These are phyloP conservation scores for Macrostomum cliftonense DNA, from an alignment of 2,888 invertebrate species.

Conservation along the genomic window DNA sequence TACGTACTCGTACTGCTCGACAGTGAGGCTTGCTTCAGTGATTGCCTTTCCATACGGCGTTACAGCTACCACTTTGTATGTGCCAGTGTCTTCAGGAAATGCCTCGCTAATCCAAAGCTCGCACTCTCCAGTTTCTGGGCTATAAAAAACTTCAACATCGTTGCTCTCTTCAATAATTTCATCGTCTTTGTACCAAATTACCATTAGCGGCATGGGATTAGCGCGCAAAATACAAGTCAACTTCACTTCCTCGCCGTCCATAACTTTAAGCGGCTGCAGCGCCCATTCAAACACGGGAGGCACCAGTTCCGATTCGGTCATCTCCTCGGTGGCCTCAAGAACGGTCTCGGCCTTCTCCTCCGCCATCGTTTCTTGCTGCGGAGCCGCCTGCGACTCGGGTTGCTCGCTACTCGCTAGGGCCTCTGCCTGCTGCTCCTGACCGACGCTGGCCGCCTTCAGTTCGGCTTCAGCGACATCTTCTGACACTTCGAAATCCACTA, in stretches of 20 bases:
- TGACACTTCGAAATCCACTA: slow-evolving; percentile 13
- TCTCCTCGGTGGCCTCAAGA: slow-evolving; percentile 14
- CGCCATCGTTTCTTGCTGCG: slow-evolving; percentile 7
- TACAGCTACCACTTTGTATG: slow-evolving; percentile 17
- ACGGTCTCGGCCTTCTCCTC: slow-evolving; percentile 10
- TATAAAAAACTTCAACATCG: slow-evolving; percentile 25
- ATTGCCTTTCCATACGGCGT: slow-evolving; percentile 5
- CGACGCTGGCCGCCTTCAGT: slow-evolving; percentile 8
- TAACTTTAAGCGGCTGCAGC: slow-evolving; percentile 9
- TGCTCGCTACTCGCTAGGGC: background rate
- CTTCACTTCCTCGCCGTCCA: slow-evolving; percentile 38
- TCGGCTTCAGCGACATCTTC: slow-evolving; percentile 13
- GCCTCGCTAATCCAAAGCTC: slow-evolving; percentile 8
- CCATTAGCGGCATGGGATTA: slow-evolving; percentile 42
- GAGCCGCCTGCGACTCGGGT: slow-evolving; percentile 6
- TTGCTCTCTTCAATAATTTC: slow-evolving; percentile 37
- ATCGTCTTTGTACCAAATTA: slow-evolving; percentile 60
- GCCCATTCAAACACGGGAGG: background rate
- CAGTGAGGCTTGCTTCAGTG: slow-evolving; percentile 5
- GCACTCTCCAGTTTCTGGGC: slow-evolving; percentile 26
- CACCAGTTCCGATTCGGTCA: slow-evolving; percentile 2
- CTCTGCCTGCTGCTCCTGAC: background rate
- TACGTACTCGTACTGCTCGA: slow-evolving; percentile 68
- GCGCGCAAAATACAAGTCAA: slow-evolving; percentile 39
- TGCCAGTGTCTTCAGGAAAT: slow-evolving; percentile 8